These are phyloP conservation scores for Oreochromis tanganicae DNA, from an alignment of 2,113 vertebrate species.

Conservation along the genomic window DNA sequence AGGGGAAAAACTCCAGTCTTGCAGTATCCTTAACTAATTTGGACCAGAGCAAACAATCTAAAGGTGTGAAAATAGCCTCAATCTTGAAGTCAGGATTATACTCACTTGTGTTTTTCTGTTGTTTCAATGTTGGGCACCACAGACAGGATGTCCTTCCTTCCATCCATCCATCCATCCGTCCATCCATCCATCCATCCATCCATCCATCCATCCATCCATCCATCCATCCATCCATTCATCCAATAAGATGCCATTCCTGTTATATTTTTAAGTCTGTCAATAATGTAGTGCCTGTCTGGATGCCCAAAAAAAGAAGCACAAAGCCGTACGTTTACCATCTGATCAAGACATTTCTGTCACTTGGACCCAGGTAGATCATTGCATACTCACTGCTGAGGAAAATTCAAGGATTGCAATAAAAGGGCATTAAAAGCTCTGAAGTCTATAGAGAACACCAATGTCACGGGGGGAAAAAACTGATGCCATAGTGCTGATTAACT, in stretches of 20 bases:
- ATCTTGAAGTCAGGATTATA: background rate
- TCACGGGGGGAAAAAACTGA: too few species aligned
- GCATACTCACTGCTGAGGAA: background rate
- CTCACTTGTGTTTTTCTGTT: background rate
- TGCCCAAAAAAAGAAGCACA: background rate
- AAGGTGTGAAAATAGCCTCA: background rate
- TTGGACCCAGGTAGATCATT: background rate
- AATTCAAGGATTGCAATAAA: too few species aligned
- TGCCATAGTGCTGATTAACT: too few species aligned
- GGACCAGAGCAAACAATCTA: background rate
- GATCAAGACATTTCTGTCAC: background rate
- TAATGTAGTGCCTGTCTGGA: background rate
- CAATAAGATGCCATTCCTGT: background rate
- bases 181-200: background rate
- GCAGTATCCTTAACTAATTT: background rate
- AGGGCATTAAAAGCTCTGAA: too few species aligned
- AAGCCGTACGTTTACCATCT: background rate
- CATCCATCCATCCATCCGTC: background rate
- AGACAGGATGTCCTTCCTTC: background rate
- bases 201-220: background rate
- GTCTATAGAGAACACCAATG: too few species aligned
- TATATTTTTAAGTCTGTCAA: background rate
- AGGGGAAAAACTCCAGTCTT: background rate
- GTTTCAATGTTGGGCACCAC: background rate
- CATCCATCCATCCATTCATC: background rate